Conservation (phyloP, 1,140 invertebrate genomes). For the Drosophila tani region DNA sequence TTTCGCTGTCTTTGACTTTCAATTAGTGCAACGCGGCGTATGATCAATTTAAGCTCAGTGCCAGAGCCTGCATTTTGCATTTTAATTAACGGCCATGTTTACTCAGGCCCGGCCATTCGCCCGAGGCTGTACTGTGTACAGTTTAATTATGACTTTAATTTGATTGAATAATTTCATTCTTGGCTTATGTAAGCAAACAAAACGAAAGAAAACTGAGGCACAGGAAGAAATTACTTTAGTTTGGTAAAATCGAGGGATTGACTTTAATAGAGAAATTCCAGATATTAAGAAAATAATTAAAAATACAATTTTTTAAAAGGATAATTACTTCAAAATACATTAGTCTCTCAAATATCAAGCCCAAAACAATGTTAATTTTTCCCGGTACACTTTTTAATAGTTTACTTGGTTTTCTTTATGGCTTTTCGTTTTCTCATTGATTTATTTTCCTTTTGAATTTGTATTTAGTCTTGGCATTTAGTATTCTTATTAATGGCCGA, state of each 20-base stretch:
- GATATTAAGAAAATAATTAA: not conserved
- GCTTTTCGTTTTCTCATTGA: not conserved
- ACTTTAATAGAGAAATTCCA: not conserved
- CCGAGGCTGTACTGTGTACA: slow-evolving; percentile 9
- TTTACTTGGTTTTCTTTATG: not conserved
- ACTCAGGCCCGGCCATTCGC: not conserved
- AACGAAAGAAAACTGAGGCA: slow-evolving; percentile 3
- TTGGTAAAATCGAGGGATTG: not conserved
- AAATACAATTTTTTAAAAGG: too few relatives aligned
- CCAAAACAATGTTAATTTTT: not conserved
- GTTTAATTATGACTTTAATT: slow-evolving; percentile 35
- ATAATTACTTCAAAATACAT: too few relatives aligned
- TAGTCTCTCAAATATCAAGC: not conserved
- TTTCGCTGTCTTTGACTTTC: slow-evolving; percentile 48
- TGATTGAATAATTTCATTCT: slow-evolving; percentile 16
- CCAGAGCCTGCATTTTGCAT: slow-evolving; percentile 29
- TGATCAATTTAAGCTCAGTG: slow-evolving; percentile 41
- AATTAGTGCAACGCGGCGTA: slow-evolving; percentile 64
- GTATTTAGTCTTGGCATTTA: not conserved
- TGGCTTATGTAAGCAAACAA: slow-evolving; percentile 21
- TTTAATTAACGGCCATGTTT: slow-evolving; percentile 31
- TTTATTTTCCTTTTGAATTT: not conserved
- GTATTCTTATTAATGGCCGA: not conserved
- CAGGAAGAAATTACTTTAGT: not conserved
- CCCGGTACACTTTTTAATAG: not conserved